Conservation (phyloP, 2,113 vertebrate species). For the Eurystomus gularis region DNA sequence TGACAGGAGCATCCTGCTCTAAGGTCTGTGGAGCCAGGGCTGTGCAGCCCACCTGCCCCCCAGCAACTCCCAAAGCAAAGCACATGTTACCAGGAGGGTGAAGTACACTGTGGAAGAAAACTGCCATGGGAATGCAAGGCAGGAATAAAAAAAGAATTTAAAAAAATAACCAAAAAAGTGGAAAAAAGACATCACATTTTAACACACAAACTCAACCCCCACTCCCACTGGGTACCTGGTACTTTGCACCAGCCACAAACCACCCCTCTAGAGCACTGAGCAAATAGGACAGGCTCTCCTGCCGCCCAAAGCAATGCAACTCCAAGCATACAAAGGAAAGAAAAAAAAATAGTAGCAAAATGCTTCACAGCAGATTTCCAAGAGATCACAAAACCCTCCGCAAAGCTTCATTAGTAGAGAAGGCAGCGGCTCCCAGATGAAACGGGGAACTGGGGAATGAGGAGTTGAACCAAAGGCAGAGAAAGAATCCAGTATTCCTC, state of each 20-base stretch:
- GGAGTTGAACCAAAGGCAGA: neutral
- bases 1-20: neutral
- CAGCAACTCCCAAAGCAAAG: neutral
- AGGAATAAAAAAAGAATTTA: neutral
- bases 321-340: neutral
- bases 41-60: neutral
- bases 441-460: neutral
- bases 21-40: rapidly evolving
- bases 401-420: neutral
- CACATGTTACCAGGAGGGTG: neutral
- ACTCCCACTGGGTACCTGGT: neutral
- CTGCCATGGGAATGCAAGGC: neutral
- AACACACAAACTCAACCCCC: neutral
- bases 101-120: neutral
- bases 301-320: neutral
- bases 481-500: neutral
- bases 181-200: neutral
- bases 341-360: neutral
- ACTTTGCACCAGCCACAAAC: neutral
- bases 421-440: neutral
- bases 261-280: neutral
- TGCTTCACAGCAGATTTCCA: neutral
- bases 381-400: neutral
- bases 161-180: neutral
- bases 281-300: neutral